Evolutionary conservation across 1,140 invertebrate species (phyloP).

Genomic region (Macrostomum lignano): DNA sequence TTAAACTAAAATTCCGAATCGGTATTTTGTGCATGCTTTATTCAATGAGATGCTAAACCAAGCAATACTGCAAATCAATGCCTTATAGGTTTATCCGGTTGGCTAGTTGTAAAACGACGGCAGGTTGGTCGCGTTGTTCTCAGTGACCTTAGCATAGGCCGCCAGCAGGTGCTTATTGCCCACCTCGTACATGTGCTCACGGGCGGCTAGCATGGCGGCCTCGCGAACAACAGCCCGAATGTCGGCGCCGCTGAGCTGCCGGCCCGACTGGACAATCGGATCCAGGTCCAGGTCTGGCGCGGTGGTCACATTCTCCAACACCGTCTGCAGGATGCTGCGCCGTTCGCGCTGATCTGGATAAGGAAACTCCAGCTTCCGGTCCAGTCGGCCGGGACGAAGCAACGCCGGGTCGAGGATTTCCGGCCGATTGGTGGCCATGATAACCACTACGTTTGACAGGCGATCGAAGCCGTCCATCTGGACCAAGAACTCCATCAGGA

Average conservation of each 20-base stretch:
- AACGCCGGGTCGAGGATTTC: conserved; percentile 92
- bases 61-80: too few relatives aligned
- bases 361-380: conserved; percentile 96
- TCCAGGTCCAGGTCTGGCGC: conserved; percentile 94
- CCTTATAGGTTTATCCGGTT: too few relatives aligned
- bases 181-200: too few relatives aligned
- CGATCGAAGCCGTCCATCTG: conserved; percentile 33
- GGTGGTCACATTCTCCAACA: conserved; percentile 94
- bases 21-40: too few relatives aligned
- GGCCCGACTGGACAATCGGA: conserved; percentile 85
- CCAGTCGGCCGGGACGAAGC: conserved; percentile 71
- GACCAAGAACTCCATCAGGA: conserved; percentile 19
- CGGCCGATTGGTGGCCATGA: conserved; percentile 95
- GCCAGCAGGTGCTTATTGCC: too few relatives aligned
- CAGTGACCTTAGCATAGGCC: too few relatives aligned
- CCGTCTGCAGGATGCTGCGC: conserved; percentile 81
- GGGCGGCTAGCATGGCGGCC: conserved; percentile 70
- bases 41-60: too few relatives aligned
- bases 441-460: conserved; percentile 18
- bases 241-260: conserved; percentile 90
- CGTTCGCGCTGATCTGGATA: conserved; percentile 85
- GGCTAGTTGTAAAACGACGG: too few relatives aligned
- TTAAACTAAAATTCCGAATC: too few relatives aligned
- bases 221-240: conserved; percentile 99
- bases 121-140: too few relatives aligned